Percentiles rank a stretch among this genome's conserved stretches.
Conservation (phyloP, 92 coral and sea anemone genomes). For the Phenganax marumi region DNA sequence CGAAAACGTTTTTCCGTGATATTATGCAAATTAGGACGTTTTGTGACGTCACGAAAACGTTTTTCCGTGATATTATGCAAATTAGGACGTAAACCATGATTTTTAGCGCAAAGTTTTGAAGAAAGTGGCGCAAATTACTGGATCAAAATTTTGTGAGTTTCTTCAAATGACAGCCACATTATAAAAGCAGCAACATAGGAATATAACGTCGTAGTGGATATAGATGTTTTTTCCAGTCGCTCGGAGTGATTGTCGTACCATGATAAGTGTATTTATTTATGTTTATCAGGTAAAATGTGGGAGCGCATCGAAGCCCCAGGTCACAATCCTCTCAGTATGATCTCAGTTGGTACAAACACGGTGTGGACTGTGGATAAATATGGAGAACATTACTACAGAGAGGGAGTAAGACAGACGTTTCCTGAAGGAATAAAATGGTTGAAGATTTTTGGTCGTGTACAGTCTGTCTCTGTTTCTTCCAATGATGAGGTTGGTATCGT, state of each 20-base stretch:
- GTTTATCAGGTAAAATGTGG: slow-evolving; percentile 73
- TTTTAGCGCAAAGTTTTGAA: too few species aligned
- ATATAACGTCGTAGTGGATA: too few species aligned
- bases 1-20: too few species aligned
- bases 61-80: too few species aligned
- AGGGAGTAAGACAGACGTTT: slow-evolving; percentile 67
- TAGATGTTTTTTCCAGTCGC: neutral
- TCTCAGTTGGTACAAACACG: slow-evolving; percentile 76
- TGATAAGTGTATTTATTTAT: neutral
- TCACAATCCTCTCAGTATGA: slow-evolving; percentile 54
- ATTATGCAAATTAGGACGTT: too few species aligned
- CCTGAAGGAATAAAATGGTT: slow-evolving; percentile 87
- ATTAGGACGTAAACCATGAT: too few species aligned
- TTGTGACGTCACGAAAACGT: too few species aligned
- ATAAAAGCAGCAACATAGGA: too few species aligned
- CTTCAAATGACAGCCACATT: too few species aligned
- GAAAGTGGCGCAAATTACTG: too few species aligned
- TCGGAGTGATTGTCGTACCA: neutral
- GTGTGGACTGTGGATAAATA: slow-evolving; percentile 86
- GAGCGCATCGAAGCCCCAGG: slow-evolving; percentile 70
- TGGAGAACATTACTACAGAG: slow-evolving; percentile 63
- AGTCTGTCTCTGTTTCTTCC: slow-evolving; percentile 3
- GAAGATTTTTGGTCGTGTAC: slow-evolving; percentile 24
- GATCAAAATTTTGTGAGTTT: too few species aligned
- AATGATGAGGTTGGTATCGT: neutral